Evolutionary conservation across 2,888 invertebrate genomes (phyloP), one percentile per base, ranked within the genome.

Genomic region (Tenthredo scrophulariae): DNA sequence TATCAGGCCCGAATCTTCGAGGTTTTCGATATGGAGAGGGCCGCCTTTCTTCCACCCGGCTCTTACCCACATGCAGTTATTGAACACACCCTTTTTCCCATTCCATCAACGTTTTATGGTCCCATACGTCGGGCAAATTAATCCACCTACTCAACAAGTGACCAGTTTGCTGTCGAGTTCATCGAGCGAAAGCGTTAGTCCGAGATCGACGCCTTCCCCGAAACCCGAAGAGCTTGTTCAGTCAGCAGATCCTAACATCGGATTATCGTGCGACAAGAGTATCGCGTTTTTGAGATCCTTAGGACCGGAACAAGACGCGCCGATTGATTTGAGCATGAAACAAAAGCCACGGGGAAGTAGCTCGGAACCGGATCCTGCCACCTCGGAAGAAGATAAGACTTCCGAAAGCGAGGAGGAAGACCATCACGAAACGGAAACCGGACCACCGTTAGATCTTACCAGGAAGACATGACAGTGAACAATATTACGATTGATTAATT

Each of bases 311-410:
- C 97, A 97, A 91, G 97, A 97, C 87, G 96, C 96, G 90, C 97
- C 97, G 2, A 97, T 97, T 93, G 97, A 97, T 91, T 93, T 97
- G 87, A 97, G 97, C 84, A 96, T 97, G 93, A 97, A 96, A 90
- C 95, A 96, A 0, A 37, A 62, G 7, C 6, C 7, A 6, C 82
- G 72, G 5, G 86, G 75, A 3, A 79, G 79, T 6, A 82, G 82
- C 22, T 79, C 82, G 29, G 86, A 84, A 29, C 58, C 54, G 10
- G 86, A 87, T 10, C 54, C 10, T 15, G 72, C 77, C 37, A 85
- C 86, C 37, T 33, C 85, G 13, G 87, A 87, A 22, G 87, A 87
- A 70, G 85, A 86, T 6, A 88, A 87, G 84, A 88, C 87, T 62
- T 89, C 89, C 58, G 90, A 89, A 80, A 90, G 88, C 85, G 90